A percentile compares a stretch with the other conserved stretches of the same genome.
Conservation (phyloP, 2,888 invertebrate genomes). For the Habroteleia sp. region DNA sequence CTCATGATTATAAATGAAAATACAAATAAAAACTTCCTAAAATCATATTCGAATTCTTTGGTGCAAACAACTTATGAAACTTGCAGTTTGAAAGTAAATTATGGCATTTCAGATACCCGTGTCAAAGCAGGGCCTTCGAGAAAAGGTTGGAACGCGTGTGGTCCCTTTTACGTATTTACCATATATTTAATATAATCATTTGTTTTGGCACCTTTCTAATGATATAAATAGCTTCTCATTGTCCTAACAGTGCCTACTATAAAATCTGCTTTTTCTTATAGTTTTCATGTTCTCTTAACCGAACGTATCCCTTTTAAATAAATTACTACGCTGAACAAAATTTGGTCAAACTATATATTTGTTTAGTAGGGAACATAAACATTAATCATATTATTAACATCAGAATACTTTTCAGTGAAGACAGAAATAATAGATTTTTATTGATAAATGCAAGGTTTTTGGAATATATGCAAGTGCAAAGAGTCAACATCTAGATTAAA, state of each 20-base stretch:
- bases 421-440: too few species aligned
- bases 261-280: conserved; percentile 73
- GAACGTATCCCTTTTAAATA: conserved; percentile 47
- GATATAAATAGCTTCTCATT: conserved; percentile 74
- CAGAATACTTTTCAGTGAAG: too few species aligned
- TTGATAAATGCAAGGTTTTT: too few species aligned
- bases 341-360: neutral
- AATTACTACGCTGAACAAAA: conserved; percentile 38
- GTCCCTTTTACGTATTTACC: conserved; percentile 78
- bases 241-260: conserved; percentile 75
- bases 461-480: too few species aligned
- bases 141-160: conserved; percentile 80
- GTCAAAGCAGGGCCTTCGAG: conserved; percentile 79
- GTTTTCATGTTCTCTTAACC: conserved; percentile 65
- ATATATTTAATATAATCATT: conserved; percentile 73
- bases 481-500: too few species aligned
- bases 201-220: conserved; percentile 77
- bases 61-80: conserved; percentile 26
- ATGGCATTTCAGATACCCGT: conserved; percentile 80
- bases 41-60: conserved; percentile 33
- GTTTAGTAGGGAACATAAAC: too few species aligned
- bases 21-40: conserved; percentile 1
- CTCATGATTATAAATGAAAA: conserved; percentile 2
- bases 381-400: too few species aligned
- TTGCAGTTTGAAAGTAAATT: conserved; percentile 76